A percentile compares a stretch with the other conserved stretches of the same genome.
Evolutionary conservation across 2,797 vertebrate species (phyloP).

Genomic region (Ptychobarbus kaznakovi): DNA sequence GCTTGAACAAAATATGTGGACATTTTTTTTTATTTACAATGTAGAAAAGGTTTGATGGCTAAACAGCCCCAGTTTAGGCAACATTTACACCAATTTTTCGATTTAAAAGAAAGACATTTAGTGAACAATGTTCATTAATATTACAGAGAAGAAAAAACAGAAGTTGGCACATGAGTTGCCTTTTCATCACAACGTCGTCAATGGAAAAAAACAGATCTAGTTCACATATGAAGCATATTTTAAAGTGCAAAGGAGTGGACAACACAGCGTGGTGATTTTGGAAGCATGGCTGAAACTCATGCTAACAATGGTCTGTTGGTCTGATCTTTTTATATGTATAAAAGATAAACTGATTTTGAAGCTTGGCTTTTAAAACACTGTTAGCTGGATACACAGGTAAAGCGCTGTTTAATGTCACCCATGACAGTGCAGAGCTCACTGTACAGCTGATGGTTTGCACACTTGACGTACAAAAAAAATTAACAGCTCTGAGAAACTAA

Average conservation of each 20-base stretch:
- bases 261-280: not conserved
- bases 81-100: constrained; percentile 29
- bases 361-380: not conserved
- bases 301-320: not conserved
- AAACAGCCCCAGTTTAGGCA: constrained; percentile 68
- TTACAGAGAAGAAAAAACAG: constrained; percentile 15
- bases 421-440: not conserved
- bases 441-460: not conserved
- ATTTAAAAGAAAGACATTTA: constrained; percentile 52
- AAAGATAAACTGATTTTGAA: not conserved
- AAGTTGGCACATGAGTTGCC: constrained; percentile 68
- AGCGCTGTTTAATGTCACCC: not conserved
- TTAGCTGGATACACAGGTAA: not conserved
- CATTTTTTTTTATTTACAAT: constrained; percentile 60
- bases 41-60: constrained; percentile 72
- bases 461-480: not conserved
- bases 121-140: constrained; percentile 3
- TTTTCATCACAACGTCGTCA: not conserved
- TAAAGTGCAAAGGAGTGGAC: constrained; percentile 23
- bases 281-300: constrained; percentile 5
- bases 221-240: constrained; percentile 7
- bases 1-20: constrained; percentile 11
- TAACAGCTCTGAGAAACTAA: not conserved
- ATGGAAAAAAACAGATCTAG: not conserved
- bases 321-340: not conserved